phyloP scores from a whole-genome alignment of 1,140 invertebrate species.

The Pararge aegeria region DNA sequence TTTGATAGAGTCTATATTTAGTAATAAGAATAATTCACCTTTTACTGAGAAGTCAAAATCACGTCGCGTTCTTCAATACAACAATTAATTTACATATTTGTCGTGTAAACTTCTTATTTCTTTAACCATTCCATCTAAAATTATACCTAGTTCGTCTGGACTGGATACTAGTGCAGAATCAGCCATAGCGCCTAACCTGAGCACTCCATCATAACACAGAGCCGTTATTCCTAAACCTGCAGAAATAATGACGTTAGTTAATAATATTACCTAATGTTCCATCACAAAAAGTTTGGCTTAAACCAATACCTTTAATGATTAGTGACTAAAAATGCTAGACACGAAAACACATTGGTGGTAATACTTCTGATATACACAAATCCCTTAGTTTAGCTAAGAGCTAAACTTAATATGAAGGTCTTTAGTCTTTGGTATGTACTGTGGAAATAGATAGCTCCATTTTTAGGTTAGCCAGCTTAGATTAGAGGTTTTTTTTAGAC shows the following conservation, averaged over 20 bases:
- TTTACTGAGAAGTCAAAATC: slow-evolving; percentile 52
- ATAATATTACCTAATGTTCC: too few relatives aligned
- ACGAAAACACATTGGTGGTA: too few relatives aligned
- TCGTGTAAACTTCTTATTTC: slow-evolving; percentile 55
- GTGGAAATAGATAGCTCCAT: too few relatives aligned
- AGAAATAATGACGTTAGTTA: slow-evolving; percentile 8
- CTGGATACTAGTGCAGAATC: slow-evolving; percentile 54
- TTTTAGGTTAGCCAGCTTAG: too few relatives aligned
- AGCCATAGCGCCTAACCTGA: slow-evolving; percentile 59
- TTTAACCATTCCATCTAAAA: slow-evolving; percentile 56
- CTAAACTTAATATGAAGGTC: too few relatives aligned
- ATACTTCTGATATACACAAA: too few relatives aligned
- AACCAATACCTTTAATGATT: too few relatives aligned
- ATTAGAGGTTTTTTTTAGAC: too few relatives aligned
- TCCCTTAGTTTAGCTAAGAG: too few relatives aligned
- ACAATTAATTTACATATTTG: slow-evolving; percentile 29
- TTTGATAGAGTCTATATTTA: not conserved
- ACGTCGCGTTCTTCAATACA: not conserved
- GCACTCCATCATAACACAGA: slow-evolving; percentile 57
- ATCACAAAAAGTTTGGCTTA: too few relatives aligned
- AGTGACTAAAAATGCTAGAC: too few relatives aligned
- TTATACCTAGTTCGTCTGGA: slow-evolving; percentile 47
- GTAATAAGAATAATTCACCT: slow-evolving; percentile 31
- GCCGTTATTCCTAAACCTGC: slow-evolving; percentile 68
- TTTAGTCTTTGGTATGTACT: too few relatives aligned